phyloP scores from a whole-genome alignment of 2,113 vertebrate species.

The Pandion haliaetus region DNA sequence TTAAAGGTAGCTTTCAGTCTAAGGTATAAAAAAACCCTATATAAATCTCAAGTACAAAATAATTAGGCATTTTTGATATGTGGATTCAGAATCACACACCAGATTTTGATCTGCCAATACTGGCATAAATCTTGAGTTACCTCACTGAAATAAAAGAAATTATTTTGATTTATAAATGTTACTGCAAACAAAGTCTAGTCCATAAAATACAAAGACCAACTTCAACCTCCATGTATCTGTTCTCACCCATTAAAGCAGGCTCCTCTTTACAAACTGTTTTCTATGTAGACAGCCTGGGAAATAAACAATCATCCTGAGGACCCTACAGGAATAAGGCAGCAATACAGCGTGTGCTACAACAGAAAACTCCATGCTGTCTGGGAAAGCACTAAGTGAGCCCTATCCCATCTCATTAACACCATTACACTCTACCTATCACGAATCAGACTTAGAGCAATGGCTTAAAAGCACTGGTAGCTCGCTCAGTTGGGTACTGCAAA shows the following conservation, averaged over 20 bases:
- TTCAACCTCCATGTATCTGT: not conserved
- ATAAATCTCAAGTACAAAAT: not conserved
- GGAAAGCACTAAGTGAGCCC: not conserved
- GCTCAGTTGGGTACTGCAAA: not conserved
- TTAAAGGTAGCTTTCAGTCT: not conserved
- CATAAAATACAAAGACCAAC: not conserved
- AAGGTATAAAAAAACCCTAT: not conserved
- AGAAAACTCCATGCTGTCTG: not conserved
- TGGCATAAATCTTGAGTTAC: not conserved
- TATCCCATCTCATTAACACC: not conserved
- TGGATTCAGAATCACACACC: not conserved
- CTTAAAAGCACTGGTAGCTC: not conserved
- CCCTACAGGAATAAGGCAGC: not conserved
- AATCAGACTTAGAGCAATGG: not conserved
- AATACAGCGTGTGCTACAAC: not conserved
- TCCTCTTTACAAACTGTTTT: not conserved
- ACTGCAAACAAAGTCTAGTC: not conserved
- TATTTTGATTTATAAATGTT: not conserved
- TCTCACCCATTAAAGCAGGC: not conserved
- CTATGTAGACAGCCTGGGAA: not conserved
- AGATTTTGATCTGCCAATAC: not conserved
- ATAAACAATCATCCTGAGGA: not conserved
- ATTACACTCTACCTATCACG: not conserved
- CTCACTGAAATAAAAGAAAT: not conserved
- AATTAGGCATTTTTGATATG: not conserved